Evolutionary conservation across 2,113 vertebrate genomes (phyloP).

Genomic region (Galemys pyrenaicus): DNA sequence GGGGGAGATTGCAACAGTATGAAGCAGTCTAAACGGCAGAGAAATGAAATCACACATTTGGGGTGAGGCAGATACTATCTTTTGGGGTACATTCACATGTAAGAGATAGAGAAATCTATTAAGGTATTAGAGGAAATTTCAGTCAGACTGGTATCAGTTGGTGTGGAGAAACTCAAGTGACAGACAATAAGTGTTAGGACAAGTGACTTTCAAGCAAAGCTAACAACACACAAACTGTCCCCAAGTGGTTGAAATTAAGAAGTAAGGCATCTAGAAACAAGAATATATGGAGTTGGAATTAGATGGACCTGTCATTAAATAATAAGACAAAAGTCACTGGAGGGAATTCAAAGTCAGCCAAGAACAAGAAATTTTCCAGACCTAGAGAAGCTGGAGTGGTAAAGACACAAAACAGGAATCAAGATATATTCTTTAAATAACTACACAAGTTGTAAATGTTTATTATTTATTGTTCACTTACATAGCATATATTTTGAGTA

Average conservation of each 20-base stretch:
- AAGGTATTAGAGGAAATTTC: neutral
- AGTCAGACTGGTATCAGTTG: neutral
- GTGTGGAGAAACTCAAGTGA: neutral
- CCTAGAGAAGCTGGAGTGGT: neutral
- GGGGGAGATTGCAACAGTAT: neutral
- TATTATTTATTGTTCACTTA: neutral
- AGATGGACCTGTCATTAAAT: constrained; percentile 19
- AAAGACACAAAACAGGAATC: constrained; percentile 17
- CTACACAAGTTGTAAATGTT: neutral
- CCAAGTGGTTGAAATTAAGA: neutral
- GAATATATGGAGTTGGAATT: neutral
- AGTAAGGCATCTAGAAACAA: neutral
- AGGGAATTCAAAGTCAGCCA: constrained; percentile 20
- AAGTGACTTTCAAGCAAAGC: neutral
- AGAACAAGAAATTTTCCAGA: constrained; percentile 34
- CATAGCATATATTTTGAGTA: neutral
- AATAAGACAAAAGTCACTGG: constrained; percentile 44
- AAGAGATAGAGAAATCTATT: neutral
- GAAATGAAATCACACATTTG: neutral
- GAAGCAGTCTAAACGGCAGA: neutral
- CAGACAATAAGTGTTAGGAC: neutral
- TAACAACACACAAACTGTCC: neutral
- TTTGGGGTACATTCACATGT: neutral
- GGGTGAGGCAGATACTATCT: neutral
- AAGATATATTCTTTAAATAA: neutral